Evolutionary conservation across 1,140 invertebrate species (phyloP), one percentile per base, ranked within the genome.

Genomic region (Anastrepha obliqua): DNA sequence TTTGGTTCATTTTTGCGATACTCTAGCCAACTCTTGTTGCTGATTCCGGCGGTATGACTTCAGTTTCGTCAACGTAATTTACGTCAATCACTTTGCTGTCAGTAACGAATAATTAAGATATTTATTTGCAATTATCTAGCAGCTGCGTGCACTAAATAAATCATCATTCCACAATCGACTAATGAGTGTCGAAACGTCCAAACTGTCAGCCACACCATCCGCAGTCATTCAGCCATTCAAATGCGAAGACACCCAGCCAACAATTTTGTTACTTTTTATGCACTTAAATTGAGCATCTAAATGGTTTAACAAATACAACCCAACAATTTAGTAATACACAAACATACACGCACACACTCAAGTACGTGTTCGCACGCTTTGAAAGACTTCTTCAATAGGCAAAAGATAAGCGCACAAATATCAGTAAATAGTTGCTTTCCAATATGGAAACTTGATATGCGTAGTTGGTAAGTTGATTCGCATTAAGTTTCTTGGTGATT

Each of bases 101-200:
- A 81, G 74, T 81, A 55, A 55, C 74, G 55, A 47, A 81, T 81
- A 81, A 81, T 51, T 81, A 55, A 81, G 74, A 81, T 81, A 81
- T 81, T 81, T 81, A 81, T 81, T 81, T 81, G 47, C 42, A 81
- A 81, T 81, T 81, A 81, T 55, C 74, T 29, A n/a, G 74, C 74
- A 81, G 74, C 74, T 81, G 74, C 74, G 47, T 81, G 74, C 74
- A 81, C 74, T 81, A 81, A 81, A 81, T 81, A 81, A 81, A 81
- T 81, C 74, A 81, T 81, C 47, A 81, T 81, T 17, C 74, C 74
- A 55, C 74, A 81, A 81, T 29, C 74, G 74, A n/a, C 74, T 81
- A 81, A 81, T 81, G 74, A 81, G 74, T 81, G 74, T 58, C 74
- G 47, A 55, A 81, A 81, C 47, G 74, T 55, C 74, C 47, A 81